Base-by-base conservation (phyloP, 2,113 vertebrate genomes). In the Vimba vimba region DNA sequence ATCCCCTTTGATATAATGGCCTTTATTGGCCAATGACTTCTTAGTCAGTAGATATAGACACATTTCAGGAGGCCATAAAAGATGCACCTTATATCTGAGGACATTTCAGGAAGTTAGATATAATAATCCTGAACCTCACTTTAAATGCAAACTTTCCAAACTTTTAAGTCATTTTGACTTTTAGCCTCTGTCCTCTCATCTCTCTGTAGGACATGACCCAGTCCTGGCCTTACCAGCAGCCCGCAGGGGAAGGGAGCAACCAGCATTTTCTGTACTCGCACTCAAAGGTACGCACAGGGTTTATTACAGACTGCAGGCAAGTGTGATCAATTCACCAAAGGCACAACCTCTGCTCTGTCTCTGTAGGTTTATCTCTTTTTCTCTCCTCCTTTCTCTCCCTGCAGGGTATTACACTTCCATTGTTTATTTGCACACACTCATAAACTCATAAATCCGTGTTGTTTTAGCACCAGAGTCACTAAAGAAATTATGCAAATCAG, bases 121-220 rank as follows among this genome's bases (percentile, higher is more conserved):
- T 71, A n/a, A 73, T 85, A 45, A 43, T 73, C n/a, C 1, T 80
- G 69, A 30, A 69, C 36, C 77, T 83, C 52, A 83, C 25, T 73
- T 64, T 43, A 19, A 77, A 57, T 30, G 78, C 3, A 13, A 4
- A 68, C 75, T 64, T 83, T 66, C 75, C 52, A 71, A 60, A 23
- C 36, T n/a, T 52, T 9, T 36, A 68, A 68, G 59, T 93, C 87
- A 90, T 60, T 85, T 45, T 85, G 81, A 84, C 78, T n/a, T 89
- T 84, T 93, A 36, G 91, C 62, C 89, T 93, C 76, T 93, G 87
- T 92, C 90, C 88, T 74, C 27, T 85, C 43, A 64, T 88, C 82
- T 92, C 88, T 92, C 92, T 87, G 75, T 91, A 95, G 97, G 96
- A 97, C 92, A 98, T 98, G 97, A 99, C 97, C 92, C 97, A 97